Conservation (phyloP, 2,888 invertebrate genomes). For the Troides aeacus region DNA sequence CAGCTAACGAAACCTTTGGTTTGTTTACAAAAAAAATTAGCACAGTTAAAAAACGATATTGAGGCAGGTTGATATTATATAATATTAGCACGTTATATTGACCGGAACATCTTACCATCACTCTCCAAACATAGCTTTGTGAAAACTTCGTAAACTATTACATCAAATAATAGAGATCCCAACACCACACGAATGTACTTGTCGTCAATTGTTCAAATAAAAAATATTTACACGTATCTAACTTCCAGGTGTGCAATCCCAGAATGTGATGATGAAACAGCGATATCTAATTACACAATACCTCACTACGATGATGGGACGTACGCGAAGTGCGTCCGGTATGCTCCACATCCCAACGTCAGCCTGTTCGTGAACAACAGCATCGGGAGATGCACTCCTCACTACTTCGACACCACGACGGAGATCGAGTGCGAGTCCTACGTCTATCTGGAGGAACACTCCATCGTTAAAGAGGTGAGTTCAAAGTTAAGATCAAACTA, state of each 20-base stretch:
- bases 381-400: conserved; percentile 51
- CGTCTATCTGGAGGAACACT: conserved; percentile 67
- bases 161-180: too few relatives aligned
- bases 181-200: too few relatives aligned
- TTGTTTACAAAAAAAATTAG: conserved; percentile 16
- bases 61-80: not conserved
- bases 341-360: conserved; percentile 54
- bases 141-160: too few relatives aligned
- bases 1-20: conserved; percentile 5
- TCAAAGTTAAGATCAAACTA: too few relatives aligned
- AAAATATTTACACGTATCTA: not conserved
- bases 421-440: conserved; percentile 62
- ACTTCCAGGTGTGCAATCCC: conserved; percentile 65
- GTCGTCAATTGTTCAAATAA: too few relatives aligned
- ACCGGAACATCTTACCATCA: too few relatives aligned
- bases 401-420: conserved; percentile 59
- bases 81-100: not conserved
- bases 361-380: conserved; percentile 43
- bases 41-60: conserved; percentile 5
- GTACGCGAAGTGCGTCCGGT: conserved; percentile 60
- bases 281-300: conserved; percentile 59
- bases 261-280: conserved; percentile 58
- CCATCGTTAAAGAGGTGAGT: conserved; percentile 71
- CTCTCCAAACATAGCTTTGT: too few relatives aligned
- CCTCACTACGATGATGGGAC: conserved; percentile 57